Percentiles rank a stretch among this genome's conserved stretches.
Conservation (phyloP, 2,113 vertebrate species). For the Psephotus haematonotus region DNA sequence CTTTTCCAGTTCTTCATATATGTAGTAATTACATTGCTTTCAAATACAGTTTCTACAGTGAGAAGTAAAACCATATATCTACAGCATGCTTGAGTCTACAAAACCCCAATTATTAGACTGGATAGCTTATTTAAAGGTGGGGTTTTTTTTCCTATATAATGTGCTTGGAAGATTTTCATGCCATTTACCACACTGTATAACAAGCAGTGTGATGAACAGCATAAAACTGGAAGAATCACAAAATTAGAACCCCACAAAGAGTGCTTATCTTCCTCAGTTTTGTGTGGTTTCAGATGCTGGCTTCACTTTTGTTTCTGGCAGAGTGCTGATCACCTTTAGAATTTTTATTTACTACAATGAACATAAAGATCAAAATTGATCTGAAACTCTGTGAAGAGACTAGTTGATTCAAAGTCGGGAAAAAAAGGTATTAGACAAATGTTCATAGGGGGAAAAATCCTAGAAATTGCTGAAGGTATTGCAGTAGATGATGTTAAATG, state of each 20-base stretch:
- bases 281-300: neutral
- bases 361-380: slow-evolving; percentile 30
- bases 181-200: neutral
- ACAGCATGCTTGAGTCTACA: neutral
- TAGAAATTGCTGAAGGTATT: neutral
- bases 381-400: neutral
- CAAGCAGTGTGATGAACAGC: neutral
- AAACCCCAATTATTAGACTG: neutral
- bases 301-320: neutral
- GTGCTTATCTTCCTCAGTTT: neutral
- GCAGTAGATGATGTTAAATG: neutral
- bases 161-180: neutral
- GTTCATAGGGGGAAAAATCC: neutral
- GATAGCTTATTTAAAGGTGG: slow-evolving; percentile 18
- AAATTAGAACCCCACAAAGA: neutral
- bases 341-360: slow-evolving; percentile 34
- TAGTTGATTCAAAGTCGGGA: neutral
- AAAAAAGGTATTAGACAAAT: neutral
- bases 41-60: slow-evolving; percentile 16
- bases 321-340: neutral
- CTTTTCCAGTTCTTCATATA: slow-evolving; percentile 35
- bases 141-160: slow-evolving; percentile 7
- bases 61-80: slow-evolving; percentile 1
- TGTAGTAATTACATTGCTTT: slow-evolving; percentile 52
- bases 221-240: neutral